Evolutionary conservation across 2,113 vertebrate species (phyloP), one percentile per base, ranked within the genome.

Genomic region (Bolborhynchus lineola): DNA sequence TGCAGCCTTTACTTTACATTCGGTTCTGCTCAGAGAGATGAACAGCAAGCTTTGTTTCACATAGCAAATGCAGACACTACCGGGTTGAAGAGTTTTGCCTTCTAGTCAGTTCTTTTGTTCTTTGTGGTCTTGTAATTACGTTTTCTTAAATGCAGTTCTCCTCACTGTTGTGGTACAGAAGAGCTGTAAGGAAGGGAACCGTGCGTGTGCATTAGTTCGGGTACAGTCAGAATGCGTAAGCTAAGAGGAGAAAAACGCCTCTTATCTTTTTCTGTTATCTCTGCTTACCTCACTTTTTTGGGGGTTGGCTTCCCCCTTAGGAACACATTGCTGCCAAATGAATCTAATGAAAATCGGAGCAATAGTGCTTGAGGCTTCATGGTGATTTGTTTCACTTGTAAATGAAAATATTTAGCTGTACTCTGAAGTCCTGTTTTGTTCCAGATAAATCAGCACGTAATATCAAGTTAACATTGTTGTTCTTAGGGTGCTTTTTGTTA

Each of bases 201-300:
- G 72, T 75, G 88, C 57, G 1, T 92, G 93, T 88, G 92, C 85
- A 55, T 8, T 6, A 55, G 37, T 75, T 92, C 4, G 1, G 15
- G 74, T 24, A 16, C 10, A 49, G 33, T 49, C 1, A 8, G 8
- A 72, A 65, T 0, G 19, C 3, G 4, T 64, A 76, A 95, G 42
- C 76, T 1, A 7, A 29, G 41, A 49, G 64, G 28, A 94, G 91
- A 79, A 88, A 37, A 93, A 86, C 23, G 86, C 9, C 77, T 93
- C 86, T 92, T 94, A 95, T 96, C 95, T 93, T 78, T 81, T 93
- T 83, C 93, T 41, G 88, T 97, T 94, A 91, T 93, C 92, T 86
- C 68, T 47, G 41, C 86, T 92, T 94, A 62, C 72, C 83, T 96
- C 81, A 85, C 53, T 90, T 60, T 82, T 90, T n/a, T 20, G 3